Percentiles rank a stretch among this genome's conserved stretches.
Conservation (phyloP, 2,888 invertebrate species). For the Leucozona laternaria region DNA sequence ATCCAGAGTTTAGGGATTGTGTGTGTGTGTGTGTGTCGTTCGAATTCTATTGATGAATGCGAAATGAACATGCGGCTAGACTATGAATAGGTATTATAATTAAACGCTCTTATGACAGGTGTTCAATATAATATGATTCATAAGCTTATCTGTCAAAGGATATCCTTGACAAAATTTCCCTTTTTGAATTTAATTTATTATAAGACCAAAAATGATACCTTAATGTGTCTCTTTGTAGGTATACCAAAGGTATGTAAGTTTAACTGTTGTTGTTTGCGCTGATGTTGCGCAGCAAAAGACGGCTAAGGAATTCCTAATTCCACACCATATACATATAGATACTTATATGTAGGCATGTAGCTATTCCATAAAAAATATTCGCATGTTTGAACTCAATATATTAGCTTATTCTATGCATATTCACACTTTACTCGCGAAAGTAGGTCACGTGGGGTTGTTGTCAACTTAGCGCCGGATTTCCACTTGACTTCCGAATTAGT, state of each 20-base stretch:
- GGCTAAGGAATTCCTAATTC: conserved; percentile 17
- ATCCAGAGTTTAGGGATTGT: background rate
- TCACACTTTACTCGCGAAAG: conserved; percentile 24
- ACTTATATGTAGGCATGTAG: background rate
- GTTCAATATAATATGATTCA: conserved; percentile 26
- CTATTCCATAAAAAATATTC: conserved; percentile 18
- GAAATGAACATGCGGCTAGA: conserved; percentile 57
- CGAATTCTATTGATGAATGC: conserved; percentile 30
- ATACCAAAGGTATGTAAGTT: background rate
- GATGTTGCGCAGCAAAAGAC: background rate
- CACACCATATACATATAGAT: background rate
- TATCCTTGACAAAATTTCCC: conserved; percentile 21
- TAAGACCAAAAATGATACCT: background rate
- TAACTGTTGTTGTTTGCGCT: background rate
- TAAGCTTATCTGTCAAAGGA: conserved; percentile 20
- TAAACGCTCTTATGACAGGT: conserved; percentile 32
- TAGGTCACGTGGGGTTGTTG: conserved; percentile 33
- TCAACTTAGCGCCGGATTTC: conserved; percentile 43
- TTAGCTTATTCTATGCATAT: conserved; percentile 25
- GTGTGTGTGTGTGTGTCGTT: background rate
- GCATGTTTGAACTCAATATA: conserved; percentile 38
- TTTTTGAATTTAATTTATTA: conserved; percentile 2
- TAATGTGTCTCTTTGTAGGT: background rate
- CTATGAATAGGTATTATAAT: background rate
- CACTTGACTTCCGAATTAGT: conserved; percentile 34